Base-by-base conservation (phyloP, 2,113 vertebrate genomes). In the Pionites leucogaster region DNA sequence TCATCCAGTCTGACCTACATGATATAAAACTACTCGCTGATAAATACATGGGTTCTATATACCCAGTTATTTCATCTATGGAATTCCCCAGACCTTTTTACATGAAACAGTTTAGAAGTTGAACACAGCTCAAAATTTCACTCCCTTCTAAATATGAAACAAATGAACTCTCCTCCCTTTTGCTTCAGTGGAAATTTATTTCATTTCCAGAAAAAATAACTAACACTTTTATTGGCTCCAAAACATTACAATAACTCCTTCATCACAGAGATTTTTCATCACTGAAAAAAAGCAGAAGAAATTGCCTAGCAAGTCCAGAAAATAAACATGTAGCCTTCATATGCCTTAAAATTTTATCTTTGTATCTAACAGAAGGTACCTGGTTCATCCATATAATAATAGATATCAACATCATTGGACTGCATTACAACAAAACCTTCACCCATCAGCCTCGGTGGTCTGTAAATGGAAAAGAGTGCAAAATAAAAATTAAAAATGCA, bases 391-490 rank as follows among this genome's bases (percentile, higher is more conserved):
- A 99, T 99, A 81, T 99, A 99, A 85, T 99, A 99, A 94, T 99
- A 99, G 95, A 99, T 99, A 95, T 99, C 99, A 52, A 99, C 99
- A 93, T 99, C 99, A 71, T 99, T 99, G 82, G 99, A 99, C 95
- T 99, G 99, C 99, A 99, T 98, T 70, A 99, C 99, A 88, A 99
- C 99, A 97, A 99, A 99, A 39, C 99, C 99, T 98, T 99, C 99
- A 80, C 99, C 99, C 99, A 99, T 99, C 92, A 99, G 98, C 94
- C 99, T 98, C 0, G 99, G 99, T 15, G 99, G 99, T 86, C 99
- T 99, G 84, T 6, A 75, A 94, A 6, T 18, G 29, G 82, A 46
- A 63, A 71, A 93, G 39, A 86, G 22, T 20, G 16, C 44, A 67
- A 71, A 67, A 82, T 7, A 27, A 62, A 74, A 13, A 42, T 13